Conservation (phyloP, 2,797 vertebrate species). For the Phrynocephalus vlangalii region DNA sequence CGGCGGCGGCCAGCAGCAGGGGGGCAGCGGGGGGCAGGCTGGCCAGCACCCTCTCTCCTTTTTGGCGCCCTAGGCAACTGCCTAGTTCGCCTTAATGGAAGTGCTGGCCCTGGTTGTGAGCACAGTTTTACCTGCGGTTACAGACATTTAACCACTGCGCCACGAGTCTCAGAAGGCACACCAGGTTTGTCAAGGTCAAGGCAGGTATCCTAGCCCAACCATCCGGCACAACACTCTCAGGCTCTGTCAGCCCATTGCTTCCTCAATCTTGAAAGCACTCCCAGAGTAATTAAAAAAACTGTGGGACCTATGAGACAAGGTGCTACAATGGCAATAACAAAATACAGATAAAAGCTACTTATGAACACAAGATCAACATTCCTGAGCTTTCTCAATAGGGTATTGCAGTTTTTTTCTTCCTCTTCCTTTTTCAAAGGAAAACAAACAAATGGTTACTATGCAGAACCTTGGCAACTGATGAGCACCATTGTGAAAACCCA, state of each 20-base stretch:
- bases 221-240: no score
- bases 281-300: neutral
- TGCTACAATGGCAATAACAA: neutral
- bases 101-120: no score
- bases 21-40: no score
- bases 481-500: conserved; percentile 41
- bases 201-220: no score
- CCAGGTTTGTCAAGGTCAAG: neutral
- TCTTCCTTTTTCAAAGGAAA: neutral
- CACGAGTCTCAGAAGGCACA: neutral
- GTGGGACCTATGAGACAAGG: neutral
- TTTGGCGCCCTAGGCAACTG: no score
- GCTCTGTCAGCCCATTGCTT: neutral
- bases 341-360: neutral
- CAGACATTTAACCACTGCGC: no score
- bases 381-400: neutral
- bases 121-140: no score
- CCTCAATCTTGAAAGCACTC: neutral
- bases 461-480: conserved; percentile 4
- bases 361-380: neutral
- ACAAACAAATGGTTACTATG: neutral
- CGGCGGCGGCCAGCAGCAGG: no score
- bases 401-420: neutral
- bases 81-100: no score
- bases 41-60: no score